Base-by-base conservation (phyloP, 2,888 invertebrate genomes). In the Cheilosia variabilis region DNA sequence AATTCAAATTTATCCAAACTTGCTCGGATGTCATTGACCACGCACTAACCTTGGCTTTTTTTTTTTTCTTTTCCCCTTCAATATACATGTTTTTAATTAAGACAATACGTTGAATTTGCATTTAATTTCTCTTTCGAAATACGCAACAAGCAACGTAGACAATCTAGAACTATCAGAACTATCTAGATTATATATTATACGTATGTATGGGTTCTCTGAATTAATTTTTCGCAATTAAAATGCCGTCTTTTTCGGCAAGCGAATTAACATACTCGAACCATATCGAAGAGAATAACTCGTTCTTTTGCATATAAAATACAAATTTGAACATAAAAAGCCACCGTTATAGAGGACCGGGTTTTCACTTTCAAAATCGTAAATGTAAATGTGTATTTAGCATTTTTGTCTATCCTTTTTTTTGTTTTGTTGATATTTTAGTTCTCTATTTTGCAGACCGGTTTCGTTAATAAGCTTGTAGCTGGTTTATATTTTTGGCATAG, bases 21-120 rank as follows among this genome's bases (percentile, higher is more conserved):
- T 9, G 47, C 47, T 19, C n/a, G 27, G 55, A 31, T 55, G 55
- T 55, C 55, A 31, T 55, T 55, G 55, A 55, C 55, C 55, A 55
- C 55, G 31, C 31, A 31, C 27, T 55, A 31, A 55, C 55, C 27
- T 55, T 55, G 55, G 9, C 27, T 17, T 17, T 19, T 47, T 47
- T 45, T 17, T 45, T 19, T n/a, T 7, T n/a, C 27, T 17, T 17
- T 9, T 7, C 17, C 7, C 1, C n/a, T 17, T n/a, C 5, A 45
- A 7, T 45, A 17, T 9, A 45, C n/a, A 45, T 37, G 37, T 13
- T 37, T 37, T 13, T 7, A 47, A 47, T n/a, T 45, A 45, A n/a
- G 7, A 17, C 15, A 45, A 45, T 45, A n/a, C 2, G 5, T 7
- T 9, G 17, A 47, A 47, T 47, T 47, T 19, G 9, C 47, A 47